Percentiles rank a stretch among this genome's conserved stretches.
phyloP scores from a whole-genome alignment of 2,797 vertebrate genomes.

The Pelochelys cantorii region DNA sequence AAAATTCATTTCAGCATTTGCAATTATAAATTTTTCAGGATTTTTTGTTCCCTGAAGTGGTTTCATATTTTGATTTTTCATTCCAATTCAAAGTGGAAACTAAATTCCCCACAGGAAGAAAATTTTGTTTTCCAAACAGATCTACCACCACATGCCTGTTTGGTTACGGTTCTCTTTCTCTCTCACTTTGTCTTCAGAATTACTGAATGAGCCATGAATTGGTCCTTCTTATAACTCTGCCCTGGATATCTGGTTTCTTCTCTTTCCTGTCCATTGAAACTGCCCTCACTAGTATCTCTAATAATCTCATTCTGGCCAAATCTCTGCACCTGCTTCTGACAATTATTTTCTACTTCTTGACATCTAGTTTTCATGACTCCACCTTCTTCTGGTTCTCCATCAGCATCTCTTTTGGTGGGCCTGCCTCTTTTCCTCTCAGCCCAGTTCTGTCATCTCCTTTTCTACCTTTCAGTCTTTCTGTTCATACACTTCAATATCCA shows the following conservation, averaged over 20 bases:
- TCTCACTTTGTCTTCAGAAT: not conserved
- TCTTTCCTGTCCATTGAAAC: not conserved
- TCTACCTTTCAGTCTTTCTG: not conserved
- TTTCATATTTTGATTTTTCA: not conserved
- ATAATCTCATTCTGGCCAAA: not conserved
- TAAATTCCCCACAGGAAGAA: not conserved
- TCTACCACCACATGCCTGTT: not conserved
- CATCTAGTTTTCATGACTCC: not conserved
- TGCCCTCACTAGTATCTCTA: accelerated
- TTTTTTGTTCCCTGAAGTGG: slow-evolving; percentile 15
- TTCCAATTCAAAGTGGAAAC: not conserved
- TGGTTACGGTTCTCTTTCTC: not conserved
- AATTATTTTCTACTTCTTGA: not conserved
- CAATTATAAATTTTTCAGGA: not conserved
- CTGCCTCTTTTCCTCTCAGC: not conserved
- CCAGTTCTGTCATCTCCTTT: not conserved
- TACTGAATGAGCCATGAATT: accelerated
- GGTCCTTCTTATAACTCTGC: not conserved
- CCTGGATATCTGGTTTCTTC: not conserved
- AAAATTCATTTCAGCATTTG: not conserved
- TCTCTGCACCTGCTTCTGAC: not conserved
- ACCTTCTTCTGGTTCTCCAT: not conserved
- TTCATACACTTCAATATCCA: not conserved
- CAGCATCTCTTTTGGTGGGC: not conserved
- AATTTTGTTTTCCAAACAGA: not conserved